Evolutionary conservation across 2,113 vertebrate species (phyloP), one percentile per base, ranked within the genome.

Genomic region (Coptodon bakossiorum): DNA sequence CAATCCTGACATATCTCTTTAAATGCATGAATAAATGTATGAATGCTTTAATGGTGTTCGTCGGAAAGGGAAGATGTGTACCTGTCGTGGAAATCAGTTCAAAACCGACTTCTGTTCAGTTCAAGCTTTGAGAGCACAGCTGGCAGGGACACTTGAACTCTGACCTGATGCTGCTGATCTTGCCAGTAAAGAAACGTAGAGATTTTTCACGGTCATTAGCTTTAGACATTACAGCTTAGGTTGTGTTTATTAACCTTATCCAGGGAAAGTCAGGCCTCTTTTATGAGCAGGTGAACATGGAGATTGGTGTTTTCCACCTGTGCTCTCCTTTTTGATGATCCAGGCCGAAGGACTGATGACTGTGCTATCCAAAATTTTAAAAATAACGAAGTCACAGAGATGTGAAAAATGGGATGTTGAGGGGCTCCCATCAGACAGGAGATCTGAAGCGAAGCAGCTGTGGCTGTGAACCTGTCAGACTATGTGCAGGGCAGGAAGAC

Each of bases 321-420:
- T 10, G 9, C 29, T 61, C 27, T 10, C 14, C 5, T 61, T 31
- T 61, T 31, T 61, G 57, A 61, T 31, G 57, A 61, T 61, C 29
- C 27, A 61, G 1, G 27, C 0, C 8, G 5, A 61, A 3, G 29
- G 57, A 31, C 27, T 31, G 57, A 61, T 31, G 8, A 31, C 16
- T 34, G 29, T 17, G 29, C 8, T 61, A 31, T 61, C 8, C 27
- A 17, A 17, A 61, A 1, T 61, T 3, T 0, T 3, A 59, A 31
- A 31, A 61, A 57, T 17, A 31, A 61, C 5, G 8, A 17, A 61
- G 27, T 61, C 57, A 31, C 5, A 10, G 57, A 10, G 29, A 34
- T 61, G 57, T 31, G 57, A 61, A 61, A 61, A 34, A 61, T 31
- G 27, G 57, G 29, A 34, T 61, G 29, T 61, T 34, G 57, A 17